Base-by-base conservation (phyloP, 2,797 vertebrate species). In the Myotis daubentonii region DNA sequence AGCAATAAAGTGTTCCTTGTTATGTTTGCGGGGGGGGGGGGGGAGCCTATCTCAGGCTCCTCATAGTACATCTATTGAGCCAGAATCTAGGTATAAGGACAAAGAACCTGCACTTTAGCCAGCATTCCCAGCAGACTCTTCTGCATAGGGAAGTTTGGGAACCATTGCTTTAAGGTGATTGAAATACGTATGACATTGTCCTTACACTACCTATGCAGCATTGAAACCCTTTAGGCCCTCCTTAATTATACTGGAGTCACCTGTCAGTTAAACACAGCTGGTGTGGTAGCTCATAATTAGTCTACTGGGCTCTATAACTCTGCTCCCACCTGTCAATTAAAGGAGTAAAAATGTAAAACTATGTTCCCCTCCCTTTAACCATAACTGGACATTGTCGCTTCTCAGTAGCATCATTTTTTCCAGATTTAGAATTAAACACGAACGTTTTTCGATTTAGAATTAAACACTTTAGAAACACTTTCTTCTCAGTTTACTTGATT, bases 321-420 rank as follows among this genome's bases (percentile, higher is more conserved):
- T 81, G 78, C 33, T 90, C 17, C 44, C 25, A 85, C 38, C 53
- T 68, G 87, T 47, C 22, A 70, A 92, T 95, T 70, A 91, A 83
- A 71, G 82, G 87, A 89, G 36, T 86, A 95, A 79, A 88, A 78
- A 78, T 23, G 8, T 90, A 19, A 72, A 84, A 72, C 16, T 76
- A 44, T 49, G 33, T 38, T 85, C 16, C 25, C 16, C 13, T 90
- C 13, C 1, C 84, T 94, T 65, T 68, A 49, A 65, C 70, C 36
- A 57, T 28, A 71, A 53, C 28, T 55, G 5, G 72, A 91, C 91
- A 70, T 68, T 36, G 44, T 15, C 57, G 28, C 6, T 70, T 87
- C 94, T 53, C 36, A 12, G 9, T 70, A 41, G 16, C 9, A 6
- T 91, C 20, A 2, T 49, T 41, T 91, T 90, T 74, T 82, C 83